Evolutionary conservation across 2,113 vertebrate species (phyloP).

Genomic region (Hippocampus barbouri): DNA sequence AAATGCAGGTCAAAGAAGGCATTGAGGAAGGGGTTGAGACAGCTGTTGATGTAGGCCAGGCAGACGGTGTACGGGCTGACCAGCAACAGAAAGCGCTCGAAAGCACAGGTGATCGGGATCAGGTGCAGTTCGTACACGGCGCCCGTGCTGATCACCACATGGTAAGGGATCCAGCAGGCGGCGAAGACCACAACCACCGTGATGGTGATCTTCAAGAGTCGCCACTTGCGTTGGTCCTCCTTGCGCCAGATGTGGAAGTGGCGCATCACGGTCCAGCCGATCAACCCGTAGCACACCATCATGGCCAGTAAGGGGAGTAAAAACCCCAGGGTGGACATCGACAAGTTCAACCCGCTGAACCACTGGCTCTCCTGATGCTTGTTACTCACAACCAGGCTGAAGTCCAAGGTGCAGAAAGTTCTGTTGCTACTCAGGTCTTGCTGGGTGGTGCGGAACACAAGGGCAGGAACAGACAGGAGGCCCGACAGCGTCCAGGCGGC

Average conservation of each 20-base stretch:
- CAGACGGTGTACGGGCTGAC: no score
- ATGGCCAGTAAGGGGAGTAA: conserved; percentile 78
- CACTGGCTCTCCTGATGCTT: conserved; percentile 57
- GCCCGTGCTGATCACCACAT: conserved; percentile 50
- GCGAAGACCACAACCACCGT: no score
- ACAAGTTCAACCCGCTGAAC: conserved; percentile 76
- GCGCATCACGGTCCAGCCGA: conserved; percentile 76
- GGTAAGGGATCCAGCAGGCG: conserved; percentile 82
- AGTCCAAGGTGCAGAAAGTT: conserved; percentile 78
- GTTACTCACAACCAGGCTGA: conserved; percentile 57
- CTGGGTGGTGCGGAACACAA: no score
- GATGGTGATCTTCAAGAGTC: conserved; percentile 64
- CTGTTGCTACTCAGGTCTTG: conserved; percentile 41
- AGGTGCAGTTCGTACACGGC: no score
- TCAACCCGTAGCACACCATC: conserved; percentile 80
- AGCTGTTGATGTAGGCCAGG: no score
- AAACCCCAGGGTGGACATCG: conserved; percentile 76
- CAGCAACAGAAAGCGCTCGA: no score
- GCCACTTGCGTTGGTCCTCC: conserved; percentile 72
- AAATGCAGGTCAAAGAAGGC: no score
- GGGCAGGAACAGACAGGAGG: no score
- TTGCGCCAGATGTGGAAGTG: conserved; percentile 79
- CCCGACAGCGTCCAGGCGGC: no score
- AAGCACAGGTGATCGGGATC: no score
- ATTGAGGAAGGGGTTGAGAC: no score